Conservation (phyloP, 2,113 vertebrate species). For the Pomatorhinus ruficollis region DNA sequence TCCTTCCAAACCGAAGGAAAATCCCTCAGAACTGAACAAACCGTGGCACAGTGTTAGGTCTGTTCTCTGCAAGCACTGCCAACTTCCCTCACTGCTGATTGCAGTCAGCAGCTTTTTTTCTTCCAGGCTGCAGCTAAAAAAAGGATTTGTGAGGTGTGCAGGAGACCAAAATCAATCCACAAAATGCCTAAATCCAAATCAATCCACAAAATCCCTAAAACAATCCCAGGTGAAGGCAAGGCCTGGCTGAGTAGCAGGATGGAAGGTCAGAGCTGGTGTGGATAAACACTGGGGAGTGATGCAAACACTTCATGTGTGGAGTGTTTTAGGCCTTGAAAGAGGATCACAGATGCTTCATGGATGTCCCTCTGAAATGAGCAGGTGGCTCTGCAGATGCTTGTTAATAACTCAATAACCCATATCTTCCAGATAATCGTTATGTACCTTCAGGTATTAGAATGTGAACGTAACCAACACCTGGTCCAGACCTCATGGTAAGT, state of each 20-base stretch:
- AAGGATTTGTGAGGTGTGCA: not conserved
- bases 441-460: constrained; percentile 91
- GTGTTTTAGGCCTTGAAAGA: not conserved
- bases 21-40: not conserved
- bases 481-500: constrained; percentile 91
- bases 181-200: not conserved
- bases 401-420: constrained; percentile 78
- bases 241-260: not conserved
- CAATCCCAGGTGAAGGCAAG: not conserved
- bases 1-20: not conserved
- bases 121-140: not conserved
- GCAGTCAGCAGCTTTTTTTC: not conserved
- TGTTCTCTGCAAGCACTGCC: not conserved
- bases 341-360: constrained; percentile 51
- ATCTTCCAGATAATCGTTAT: constrained; percentile 91
- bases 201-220: not conserved
- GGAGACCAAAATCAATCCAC: not conserved
- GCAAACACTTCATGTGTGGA: not conserved
- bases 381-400: constrained; percentile 39
- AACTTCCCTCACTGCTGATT: not conserved
- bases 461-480: constrained; percentile 87
- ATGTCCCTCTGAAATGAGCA: constrained; percentile 38
- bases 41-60: accelerated
- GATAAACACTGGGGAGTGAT: not conserved
- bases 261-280: not conserved